Conservation (phyloP, 2,888 invertebrate genomes). For the Chrysolina americana region DNA sequence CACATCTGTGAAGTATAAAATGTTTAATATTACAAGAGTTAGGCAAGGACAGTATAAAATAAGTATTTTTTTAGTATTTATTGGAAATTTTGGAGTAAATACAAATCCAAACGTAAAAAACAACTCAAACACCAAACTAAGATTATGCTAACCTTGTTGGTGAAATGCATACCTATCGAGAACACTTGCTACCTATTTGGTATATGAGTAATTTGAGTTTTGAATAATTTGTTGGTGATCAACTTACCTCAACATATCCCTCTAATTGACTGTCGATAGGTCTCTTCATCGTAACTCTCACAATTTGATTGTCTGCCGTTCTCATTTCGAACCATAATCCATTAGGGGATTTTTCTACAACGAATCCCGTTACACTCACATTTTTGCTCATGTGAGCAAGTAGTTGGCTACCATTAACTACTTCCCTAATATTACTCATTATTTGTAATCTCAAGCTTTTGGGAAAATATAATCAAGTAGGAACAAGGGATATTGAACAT, state of each 20-base stretch:
- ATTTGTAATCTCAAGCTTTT: neutral
- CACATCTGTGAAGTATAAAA: too few species aligned
- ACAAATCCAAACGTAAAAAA: too few species aligned
- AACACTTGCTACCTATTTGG: too few species aligned
- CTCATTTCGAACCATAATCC: conserved; percentile 62
- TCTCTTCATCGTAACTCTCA: conserved; percentile 62
- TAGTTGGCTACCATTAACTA: conserved; percentile 64
- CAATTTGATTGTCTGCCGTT: conserved; percentile 61
- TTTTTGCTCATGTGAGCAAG: conserved; percentile 59
- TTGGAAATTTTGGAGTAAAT: too few species aligned
- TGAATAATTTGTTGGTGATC: neutral
- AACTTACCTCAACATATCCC: conserved; percentile 65
- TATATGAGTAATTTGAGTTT: neutral
- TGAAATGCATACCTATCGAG: too few species aligned
- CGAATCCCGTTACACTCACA: conserved; percentile 63
- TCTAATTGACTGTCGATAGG: conserved; percentile 60
- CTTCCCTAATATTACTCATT: conserved; percentile 53
- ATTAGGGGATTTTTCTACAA: conserved; percentile 60
- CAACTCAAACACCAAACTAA: too few species aligned
- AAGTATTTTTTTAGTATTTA: too few species aligned
- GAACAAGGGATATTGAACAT: too few species aligned
- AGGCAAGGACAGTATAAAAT: too few species aligned
- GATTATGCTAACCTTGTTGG: too few species aligned
- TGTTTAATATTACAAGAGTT: too few species aligned
- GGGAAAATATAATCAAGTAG: too few species aligned